phyloP scores from a whole-genome alignment of 2,797 vertebrate genomes.

The Pipistrellus kuhlii region DNA sequence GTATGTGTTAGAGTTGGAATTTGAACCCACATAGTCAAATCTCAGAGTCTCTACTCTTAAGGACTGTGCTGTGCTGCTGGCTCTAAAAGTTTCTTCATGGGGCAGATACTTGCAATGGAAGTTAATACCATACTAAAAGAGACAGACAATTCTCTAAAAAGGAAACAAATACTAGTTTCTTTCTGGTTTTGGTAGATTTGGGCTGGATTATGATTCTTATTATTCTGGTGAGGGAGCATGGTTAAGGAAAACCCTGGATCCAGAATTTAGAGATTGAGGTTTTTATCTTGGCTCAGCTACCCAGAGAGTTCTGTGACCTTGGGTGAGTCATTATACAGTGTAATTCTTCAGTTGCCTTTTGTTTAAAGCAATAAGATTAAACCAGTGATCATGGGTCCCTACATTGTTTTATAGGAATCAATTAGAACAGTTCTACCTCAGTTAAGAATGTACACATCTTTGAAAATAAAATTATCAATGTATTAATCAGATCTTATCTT shows the following conservation, averaged over 20 bases:
- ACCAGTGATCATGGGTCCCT: not conserved
- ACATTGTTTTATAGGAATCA: constrained; percentile 15
- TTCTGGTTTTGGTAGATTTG: not conserved
- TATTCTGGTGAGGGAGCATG: not conserved
- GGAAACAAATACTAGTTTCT: not conserved
- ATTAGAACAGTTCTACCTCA: not conserved
- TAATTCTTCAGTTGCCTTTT: constrained; percentile 24
- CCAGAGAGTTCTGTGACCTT: constrained; percentile 30
- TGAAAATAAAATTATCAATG: constrained; percentile 32
- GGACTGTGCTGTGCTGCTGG: not conserved
- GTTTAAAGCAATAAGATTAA: constrained; percentile 44
- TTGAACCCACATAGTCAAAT: not conserved
- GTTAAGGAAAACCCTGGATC: not conserved
- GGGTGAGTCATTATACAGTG: not conserved
- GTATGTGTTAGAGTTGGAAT: not conserved
- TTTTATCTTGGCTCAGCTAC: constrained; percentile 43
- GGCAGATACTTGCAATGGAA: constrained; percentile 6
- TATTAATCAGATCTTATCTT: constrained; percentile 34
- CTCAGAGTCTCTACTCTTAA: not conserved
- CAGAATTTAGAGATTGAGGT: constrained; percentile 1
- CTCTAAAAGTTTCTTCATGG: not conserved
- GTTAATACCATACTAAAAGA: constrained; percentile 32
- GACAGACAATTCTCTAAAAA: constrained; percentile 23
- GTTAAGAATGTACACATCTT: not conserved
- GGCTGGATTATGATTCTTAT: not conserved